Percentiles rank a stretch among this genome's conserved stretches.
Evolutionary conservation across 1,140 invertebrate species (phyloP).

Genomic region (Lasaia peninsularis): DNA sequence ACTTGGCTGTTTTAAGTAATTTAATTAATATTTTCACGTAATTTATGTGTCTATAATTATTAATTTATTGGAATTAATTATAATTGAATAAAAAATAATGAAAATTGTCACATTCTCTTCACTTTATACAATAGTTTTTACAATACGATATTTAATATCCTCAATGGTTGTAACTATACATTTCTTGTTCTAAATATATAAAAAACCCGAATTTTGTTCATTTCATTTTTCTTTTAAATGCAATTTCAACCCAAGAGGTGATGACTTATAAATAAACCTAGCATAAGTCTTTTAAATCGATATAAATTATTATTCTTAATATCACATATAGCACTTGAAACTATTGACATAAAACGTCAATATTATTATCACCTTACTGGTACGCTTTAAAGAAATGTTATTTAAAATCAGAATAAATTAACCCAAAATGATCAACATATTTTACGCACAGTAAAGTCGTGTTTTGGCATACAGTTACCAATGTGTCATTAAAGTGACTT

Average conservation of each 20-base stretch:
- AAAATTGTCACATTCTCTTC: conserved; percentile 76
- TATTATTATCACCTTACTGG: too few species aligned
- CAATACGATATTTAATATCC: conserved; percentile 79
- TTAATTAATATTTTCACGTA: conserved; percentile 74
- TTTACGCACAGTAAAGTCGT: too few species aligned
- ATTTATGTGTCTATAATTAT: conserved; percentile 77
- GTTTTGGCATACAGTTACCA: too few species aligned
- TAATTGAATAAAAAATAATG: conserved; percentile 65
- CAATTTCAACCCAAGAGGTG: conserved; percentile 4
- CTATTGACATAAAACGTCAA: too few species aligned
- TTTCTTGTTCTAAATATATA: conserved; percentile 80
- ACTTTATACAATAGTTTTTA: conserved; percentile 79
- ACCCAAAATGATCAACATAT: too few species aligned
- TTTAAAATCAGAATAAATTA: too few species aligned
- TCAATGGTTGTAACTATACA: conserved; percentile 79
- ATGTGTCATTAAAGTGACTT: too few species aligned
- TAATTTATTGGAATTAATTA: conserved; percentile 75
- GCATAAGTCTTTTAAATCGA: too few species aligned
- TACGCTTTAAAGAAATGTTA: too few species aligned
- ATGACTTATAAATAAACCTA: too few species aligned
- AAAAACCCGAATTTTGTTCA: conserved; percentile 56
- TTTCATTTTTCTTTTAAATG: conserved; percentile 40
- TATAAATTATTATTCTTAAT: too few species aligned
- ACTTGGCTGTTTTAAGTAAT: conserved; percentile 74
- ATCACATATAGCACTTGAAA: too few species aligned